Conservation (phyloP, 2,888 invertebrate genomes). For the Selenia dentaria region DNA sequence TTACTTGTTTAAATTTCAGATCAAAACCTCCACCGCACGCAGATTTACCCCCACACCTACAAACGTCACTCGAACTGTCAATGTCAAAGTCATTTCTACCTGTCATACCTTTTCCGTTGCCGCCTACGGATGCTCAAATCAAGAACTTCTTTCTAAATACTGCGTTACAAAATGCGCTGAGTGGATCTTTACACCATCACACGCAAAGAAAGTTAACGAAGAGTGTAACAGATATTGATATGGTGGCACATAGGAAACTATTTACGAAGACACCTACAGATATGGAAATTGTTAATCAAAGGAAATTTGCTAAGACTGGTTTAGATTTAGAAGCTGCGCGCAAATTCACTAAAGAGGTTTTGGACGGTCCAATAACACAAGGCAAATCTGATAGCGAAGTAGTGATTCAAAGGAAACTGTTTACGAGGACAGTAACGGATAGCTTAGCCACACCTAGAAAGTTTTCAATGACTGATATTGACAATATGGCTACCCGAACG, state of each 20-base stretch:
- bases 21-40: conserved; percentile 46
- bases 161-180: conserved; percentile 64
- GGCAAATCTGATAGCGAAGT: not conserved
- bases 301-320: conserved; percentile 23
- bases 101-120: conserved; percentile 50
- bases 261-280: conserved; percentile 26
- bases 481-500: not conserved
- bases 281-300: not conserved
- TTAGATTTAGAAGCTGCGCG: not conserved
- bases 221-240: conserved; percentile 6
- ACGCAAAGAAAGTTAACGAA: conserved; percentile 34
- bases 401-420: conserved; percentile 2
- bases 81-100: conserved; percentile 43
- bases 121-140: conserved; percentile 54
- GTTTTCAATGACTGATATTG: not conserved
- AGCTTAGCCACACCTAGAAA: not conserved
- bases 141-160: conserved; percentile 69
- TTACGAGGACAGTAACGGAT: conserved; percentile 11
- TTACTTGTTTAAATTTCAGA: conserved; percentile 55
- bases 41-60: conserved; percentile 30
- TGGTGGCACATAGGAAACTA: not conserved
- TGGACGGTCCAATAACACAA: too few species aligned
- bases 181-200: conserved; percentile 58
- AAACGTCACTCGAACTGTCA: conserved; percentile 39
- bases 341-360: too few species aligned